Conservation (phyloP, 2,888 invertebrate genomes). For the Neria commutata region DNA sequence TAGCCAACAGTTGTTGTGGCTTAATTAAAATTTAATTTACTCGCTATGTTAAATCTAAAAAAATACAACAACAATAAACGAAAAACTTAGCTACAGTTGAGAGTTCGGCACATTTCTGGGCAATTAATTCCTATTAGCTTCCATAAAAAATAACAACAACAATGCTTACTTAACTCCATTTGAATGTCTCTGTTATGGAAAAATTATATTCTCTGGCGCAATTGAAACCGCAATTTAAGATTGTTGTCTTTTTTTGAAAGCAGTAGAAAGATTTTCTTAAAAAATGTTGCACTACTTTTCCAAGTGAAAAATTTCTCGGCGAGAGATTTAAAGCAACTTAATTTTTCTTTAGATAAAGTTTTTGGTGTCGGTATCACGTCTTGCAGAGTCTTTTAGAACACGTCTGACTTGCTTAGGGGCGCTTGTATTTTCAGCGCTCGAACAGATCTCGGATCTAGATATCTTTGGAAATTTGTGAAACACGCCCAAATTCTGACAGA, state of each 20-base stretch:
- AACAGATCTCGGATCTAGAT: too few relatives aligned
- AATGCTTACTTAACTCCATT: too few relatives aligned
- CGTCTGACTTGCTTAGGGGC: too few relatives aligned
- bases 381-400: too few relatives aligned
- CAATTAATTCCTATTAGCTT: slow-evolving; percentile 19
- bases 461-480: too few relatives aligned
- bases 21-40: slow-evolving; percentile 15
- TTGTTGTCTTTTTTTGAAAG: background rate
- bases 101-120: slow-evolving; percentile 10
- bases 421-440: too few relatives aligned
- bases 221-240: background rate
- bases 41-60: background rate
- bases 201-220: background rate
- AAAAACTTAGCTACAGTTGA: background rate
- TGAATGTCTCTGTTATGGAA: background rate
- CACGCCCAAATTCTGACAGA: too few relatives aligned
- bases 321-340: too few relatives aligned
- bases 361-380: too few relatives aligned
- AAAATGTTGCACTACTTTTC: too few relatives aligned
- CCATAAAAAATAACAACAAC: slow-evolving; percentile 1
- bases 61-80: too few relatives aligned
- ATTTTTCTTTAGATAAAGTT: too few relatives aligned
- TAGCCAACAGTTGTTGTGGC: slow-evolving; percentile 1
- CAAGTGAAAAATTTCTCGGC: slow-evolving; percentile 10
- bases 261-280: background rate